Conservation (phyloP, 2,113 vertebrate species). For the Brienomyrus brachyistius region DNA sequence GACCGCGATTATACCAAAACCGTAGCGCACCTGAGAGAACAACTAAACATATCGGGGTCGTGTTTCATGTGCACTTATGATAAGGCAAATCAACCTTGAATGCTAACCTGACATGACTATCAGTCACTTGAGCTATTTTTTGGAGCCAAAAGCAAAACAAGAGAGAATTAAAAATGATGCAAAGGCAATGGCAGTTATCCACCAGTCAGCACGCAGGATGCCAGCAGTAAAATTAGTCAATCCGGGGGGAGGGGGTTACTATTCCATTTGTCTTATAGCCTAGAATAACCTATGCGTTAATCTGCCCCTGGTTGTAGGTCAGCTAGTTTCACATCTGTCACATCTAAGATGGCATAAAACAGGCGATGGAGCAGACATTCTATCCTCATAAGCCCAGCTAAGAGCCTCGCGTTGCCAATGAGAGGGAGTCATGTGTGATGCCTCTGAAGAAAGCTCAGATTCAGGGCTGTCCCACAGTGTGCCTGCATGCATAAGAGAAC, state of each 20-base stretch:
- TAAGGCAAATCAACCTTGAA: neutral
- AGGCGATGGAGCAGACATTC: neutral
- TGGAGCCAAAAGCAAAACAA: neutral
- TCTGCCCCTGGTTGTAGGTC: neutral
- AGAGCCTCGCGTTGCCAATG: neutral
- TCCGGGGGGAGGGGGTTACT: neutral
- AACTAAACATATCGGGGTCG: neutral
- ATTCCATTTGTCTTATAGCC: neutral
- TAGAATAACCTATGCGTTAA: neutral
- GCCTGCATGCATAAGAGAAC: neutral
- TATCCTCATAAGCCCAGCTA: neutral
- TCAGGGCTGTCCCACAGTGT: neutral
- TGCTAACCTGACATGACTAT: neutral
- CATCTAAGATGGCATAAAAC: neutral
- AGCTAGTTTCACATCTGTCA: neutral
- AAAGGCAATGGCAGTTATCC: neutral
- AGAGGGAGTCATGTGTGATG: neutral
- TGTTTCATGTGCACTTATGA: neutral
- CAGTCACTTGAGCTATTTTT: neutral
- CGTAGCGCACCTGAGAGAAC: neutral
- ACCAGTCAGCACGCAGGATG: neutral
- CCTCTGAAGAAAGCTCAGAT: neutral
- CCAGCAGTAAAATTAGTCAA: neutral
- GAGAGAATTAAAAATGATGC: neutral
- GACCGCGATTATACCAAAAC: too few relatives aligned